Evolutionary conservation across 2,888 invertebrate species (phyloP).

Genomic region (Sthenelais limicola): DNA sequence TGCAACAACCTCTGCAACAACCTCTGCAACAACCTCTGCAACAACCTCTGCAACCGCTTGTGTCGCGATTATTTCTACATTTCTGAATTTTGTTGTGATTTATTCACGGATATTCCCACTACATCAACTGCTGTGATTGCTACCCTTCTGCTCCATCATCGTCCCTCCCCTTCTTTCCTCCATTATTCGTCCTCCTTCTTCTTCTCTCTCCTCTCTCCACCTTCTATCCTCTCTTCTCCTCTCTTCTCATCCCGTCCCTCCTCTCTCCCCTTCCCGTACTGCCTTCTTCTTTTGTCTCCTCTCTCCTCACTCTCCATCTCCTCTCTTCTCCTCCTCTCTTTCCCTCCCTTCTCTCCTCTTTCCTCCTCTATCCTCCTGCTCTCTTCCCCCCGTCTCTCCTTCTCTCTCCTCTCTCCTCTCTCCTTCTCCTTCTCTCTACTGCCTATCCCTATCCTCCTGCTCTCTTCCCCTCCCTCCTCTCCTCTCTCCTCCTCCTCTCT

Average conservation of each 20-base stretch:
- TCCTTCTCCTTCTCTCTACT: neutral
- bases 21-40: too few relatives aligned
- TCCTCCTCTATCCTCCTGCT: neutral
- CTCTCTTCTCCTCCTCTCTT: neutral
- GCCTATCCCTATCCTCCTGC: neutral
- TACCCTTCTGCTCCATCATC: too few relatives aligned
- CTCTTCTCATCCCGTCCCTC: neutral
- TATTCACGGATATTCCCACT: too few relatives aligned
- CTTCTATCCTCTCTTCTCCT: neutral
- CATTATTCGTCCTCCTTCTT: too few relatives aligned
- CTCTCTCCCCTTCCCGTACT: neutral
- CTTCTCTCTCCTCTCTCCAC: too few relatives aligned
- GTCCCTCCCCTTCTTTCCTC: too few relatives aligned
- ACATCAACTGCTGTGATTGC: too few relatives aligned
- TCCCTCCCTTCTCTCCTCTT: neutral
- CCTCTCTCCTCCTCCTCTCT: neutral
- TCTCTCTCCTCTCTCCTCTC: neutral
- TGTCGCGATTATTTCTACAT: too few relatives aligned
- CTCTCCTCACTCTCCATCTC: conserved; percentile 11
- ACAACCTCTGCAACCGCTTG: too few relatives aligned
- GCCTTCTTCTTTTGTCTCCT: neutral
- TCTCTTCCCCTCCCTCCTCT: neutral
- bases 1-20: too few relatives aligned
- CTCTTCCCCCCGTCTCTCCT: neutral
- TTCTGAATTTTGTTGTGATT: too few relatives aligned